A percentile compares a stretch with the other conserved stretches of the same genome.
Conservation (phyloP, 2,113 vertebrate genomes). For the Axis porcinus region DNA sequence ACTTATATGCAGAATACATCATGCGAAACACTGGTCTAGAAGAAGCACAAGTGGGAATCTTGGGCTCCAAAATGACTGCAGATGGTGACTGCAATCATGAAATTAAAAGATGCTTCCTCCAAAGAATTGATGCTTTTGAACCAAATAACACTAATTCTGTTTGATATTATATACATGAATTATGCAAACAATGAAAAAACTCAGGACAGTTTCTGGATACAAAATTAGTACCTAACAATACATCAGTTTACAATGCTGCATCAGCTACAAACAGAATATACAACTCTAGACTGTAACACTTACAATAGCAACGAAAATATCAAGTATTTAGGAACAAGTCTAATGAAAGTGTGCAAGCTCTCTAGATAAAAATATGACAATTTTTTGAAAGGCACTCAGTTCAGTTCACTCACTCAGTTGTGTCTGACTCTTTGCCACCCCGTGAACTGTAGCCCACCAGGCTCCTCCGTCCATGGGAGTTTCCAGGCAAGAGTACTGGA, state of each 20-base stretch:
- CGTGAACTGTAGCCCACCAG: neutral
- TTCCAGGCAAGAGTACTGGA: no score
- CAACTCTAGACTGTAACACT: neutral
- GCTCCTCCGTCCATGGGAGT: neutral
- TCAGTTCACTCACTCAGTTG: neutral
- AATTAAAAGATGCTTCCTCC: neutral
- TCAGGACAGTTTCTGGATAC: neutral
- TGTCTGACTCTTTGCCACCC: neutral
- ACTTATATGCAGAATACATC: neutral
- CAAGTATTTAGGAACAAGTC: neutral
- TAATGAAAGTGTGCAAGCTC: neutral
- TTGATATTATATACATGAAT: neutral
- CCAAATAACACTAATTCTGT: neutral
- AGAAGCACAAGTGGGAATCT: neutral
- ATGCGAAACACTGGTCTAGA: neutral
- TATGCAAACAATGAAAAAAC: neutral
- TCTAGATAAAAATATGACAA: neutral
- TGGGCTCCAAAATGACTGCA: neutral
- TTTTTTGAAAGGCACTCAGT: neutral
- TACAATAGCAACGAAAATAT: neutral
- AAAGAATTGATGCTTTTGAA: neutral
- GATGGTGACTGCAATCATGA: neutral
- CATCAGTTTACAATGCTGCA: neutral
- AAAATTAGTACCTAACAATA: neutral
- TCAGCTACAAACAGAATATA: neutral